Percentiles rank a stretch among this genome's conserved stretches.
phyloP scores from a whole-genome alignment of 2,113 vertebrate genomes.

The Phalacrocorax carbo region DNA sequence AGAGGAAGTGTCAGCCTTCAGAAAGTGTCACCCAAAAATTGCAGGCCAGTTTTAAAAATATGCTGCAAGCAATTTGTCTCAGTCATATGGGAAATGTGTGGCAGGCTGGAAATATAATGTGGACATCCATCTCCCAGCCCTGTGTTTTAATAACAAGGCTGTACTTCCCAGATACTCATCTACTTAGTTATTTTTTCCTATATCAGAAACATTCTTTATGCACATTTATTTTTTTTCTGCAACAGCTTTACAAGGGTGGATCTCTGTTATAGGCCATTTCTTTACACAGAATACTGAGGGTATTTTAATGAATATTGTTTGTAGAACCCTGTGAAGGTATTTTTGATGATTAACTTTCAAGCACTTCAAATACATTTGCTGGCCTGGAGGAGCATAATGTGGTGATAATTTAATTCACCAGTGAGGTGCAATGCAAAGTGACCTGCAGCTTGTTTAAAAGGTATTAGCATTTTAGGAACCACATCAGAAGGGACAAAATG shows the following conservation, averaged over 20 bases:
- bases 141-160: constrained; percentile 29
- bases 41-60: not conserved
- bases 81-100: not conserved
- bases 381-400: not conserved
- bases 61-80: not conserved
- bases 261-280: not conserved
- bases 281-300: not conserved
- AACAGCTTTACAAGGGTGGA: not conserved
- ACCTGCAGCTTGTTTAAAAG: not conserved
- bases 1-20: not conserved
- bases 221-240: not conserved
- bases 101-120: not conserved
- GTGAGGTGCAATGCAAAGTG: not conserved
- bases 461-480: not conserved
- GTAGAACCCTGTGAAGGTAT: not conserved
- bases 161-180: constrained; percentile 14
- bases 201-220: not conserved
- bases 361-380: not conserved
- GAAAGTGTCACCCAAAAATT: not conserved
- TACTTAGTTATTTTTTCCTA: constrained; percentile 40
- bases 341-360: not conserved
- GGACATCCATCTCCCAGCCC: not conserved
- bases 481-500: not conserved
- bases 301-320: not conserved
- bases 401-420: not conserved